A percentile compares a stretch with the other conserved stretches of the same genome.
phyloP scores from a whole-genome alignment of 2,797 vertebrate genomes.

The Sebastes goodei region DNA sequence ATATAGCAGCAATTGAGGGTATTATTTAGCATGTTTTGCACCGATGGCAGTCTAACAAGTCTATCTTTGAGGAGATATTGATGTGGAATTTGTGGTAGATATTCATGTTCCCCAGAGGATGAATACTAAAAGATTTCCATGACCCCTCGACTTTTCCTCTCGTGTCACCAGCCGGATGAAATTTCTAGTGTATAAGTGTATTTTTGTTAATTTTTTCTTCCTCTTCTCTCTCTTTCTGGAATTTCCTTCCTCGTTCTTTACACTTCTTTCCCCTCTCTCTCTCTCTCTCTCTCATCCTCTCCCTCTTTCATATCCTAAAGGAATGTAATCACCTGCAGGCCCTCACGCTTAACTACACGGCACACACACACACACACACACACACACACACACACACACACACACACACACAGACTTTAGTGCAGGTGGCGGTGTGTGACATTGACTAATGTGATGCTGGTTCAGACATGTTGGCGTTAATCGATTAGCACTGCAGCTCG shows the following conservation, averaged over 20 bases:
- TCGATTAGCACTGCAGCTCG: conserved; percentile 58
- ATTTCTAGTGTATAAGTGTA: too few species aligned
- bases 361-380: not conserved
- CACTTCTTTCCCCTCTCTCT: too few species aligned
- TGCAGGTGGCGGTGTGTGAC: conserved; percentile 55
- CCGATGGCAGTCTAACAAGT: too few species aligned
- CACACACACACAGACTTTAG: not conserved
- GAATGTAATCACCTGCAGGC: conserved; percentile 56
- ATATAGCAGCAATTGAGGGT: not conserved
- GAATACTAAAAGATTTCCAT: too few species aligned
- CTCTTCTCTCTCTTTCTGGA: not conserved
- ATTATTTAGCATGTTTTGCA: not conserved
- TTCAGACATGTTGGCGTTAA: conserved; percentile 70
- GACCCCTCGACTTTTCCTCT: too few species aligned
- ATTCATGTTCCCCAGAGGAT: too few species aligned
- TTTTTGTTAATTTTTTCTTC: not conserved
- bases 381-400: not conserved
- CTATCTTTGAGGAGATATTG: too few species aligned
- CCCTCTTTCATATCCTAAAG: conserved; percentile 22
- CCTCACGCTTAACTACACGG: conserved; percentile 30
- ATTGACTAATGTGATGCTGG: conserved; percentile 70
- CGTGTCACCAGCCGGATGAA: too few species aligned
- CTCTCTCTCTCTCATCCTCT: not conserved
- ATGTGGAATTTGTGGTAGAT: too few species aligned
- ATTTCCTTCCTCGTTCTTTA: not conserved